Evolutionary conservation across 2,113 vertebrate species (phyloP).

Genomic region (Tupaia chinensis): DNA sequence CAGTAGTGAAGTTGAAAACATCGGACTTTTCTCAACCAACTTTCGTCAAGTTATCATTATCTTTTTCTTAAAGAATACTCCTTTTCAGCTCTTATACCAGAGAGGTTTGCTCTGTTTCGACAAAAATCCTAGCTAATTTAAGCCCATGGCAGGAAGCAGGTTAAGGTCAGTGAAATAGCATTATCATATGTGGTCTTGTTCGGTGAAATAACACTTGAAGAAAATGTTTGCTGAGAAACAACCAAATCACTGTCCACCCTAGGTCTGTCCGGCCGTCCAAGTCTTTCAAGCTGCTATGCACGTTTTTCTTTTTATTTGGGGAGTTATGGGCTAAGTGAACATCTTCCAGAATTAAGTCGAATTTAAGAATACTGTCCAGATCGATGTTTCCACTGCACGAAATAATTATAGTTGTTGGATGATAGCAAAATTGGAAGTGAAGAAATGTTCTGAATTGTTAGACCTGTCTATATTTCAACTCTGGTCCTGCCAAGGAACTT

Average conservation of each 20-base stretch:
- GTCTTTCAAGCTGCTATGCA: neutral
- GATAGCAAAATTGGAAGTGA: constrained; percentile 49
- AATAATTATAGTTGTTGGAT: neutral
- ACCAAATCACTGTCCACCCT: neutral
- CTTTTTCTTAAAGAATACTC: neutral
- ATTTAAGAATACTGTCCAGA: constrained; percentile 28
- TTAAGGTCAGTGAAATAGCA: constrained; percentile 48
- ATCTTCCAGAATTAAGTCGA: constrained; percentile 55
- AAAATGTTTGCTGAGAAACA: constrained; percentile 20
- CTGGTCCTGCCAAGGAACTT: neutral
- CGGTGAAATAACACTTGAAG: constrained; percentile 10
- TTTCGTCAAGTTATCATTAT: neutral
- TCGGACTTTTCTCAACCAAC: constrained; percentile 11
- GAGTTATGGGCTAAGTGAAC: constrained; percentile 31
- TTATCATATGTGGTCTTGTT: constrained; percentile 47
- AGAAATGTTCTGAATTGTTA: neutral
- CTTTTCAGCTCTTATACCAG: neutral
- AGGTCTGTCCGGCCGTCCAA: neutral
- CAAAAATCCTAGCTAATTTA: constrained; percentile 58
- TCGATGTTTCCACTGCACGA: neutral
- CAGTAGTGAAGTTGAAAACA: neutral
- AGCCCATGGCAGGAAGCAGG: constrained; percentile 37
- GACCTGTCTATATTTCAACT: neutral
- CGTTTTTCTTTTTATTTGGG: neutral
- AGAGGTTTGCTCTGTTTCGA: constrained; percentile 46